These are phyloP conservation scores for Dicaeum eximium DNA, from an alignment of 2,113 vertebrate species.

Conservation along the genomic window DNA sequence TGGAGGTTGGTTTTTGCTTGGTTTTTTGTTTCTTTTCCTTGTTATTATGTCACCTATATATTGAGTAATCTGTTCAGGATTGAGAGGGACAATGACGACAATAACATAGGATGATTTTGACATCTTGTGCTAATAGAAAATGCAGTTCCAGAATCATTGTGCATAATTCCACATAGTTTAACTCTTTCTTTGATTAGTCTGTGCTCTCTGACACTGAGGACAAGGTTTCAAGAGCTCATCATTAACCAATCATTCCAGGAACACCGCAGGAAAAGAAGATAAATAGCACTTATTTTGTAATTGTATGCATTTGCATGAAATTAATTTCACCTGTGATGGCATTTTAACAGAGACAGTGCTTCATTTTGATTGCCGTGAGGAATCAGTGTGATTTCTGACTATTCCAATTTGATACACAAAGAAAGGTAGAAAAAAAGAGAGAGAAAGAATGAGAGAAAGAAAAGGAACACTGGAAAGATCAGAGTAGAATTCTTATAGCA, in stretches of 20 bases:
- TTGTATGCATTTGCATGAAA: background rate
- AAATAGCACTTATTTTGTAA: background rate
- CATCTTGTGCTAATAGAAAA: background rate
- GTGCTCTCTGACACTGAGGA: background rate
- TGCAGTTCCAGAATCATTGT: background rate
- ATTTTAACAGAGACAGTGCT: background rate
- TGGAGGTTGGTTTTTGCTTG: rapidly evolving
- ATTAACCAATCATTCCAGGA: background rate
- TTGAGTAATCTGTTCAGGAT: rapidly evolving
- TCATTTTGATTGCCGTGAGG: background rate
- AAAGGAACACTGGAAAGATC: background rate
- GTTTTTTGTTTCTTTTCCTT: background rate
- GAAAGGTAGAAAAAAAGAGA: background rate
- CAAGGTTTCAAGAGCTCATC: background rate
- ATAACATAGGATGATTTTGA: background rate
- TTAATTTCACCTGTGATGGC: background rate
- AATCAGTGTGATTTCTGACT: background rate
- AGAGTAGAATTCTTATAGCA: background rate
- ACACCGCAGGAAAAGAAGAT: background rate
- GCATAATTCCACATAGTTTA: background rate
- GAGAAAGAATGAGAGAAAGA: background rate
- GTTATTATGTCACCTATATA: background rate
- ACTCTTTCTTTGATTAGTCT: background rate
- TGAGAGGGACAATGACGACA: rapidly evolving
- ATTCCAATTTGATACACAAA: background rate